These are phyloP conservation scores for Thermophis baileyi DNA, from an alignment of 2,113 vertebrate genomes.

Conservation along the genomic window DNA sequence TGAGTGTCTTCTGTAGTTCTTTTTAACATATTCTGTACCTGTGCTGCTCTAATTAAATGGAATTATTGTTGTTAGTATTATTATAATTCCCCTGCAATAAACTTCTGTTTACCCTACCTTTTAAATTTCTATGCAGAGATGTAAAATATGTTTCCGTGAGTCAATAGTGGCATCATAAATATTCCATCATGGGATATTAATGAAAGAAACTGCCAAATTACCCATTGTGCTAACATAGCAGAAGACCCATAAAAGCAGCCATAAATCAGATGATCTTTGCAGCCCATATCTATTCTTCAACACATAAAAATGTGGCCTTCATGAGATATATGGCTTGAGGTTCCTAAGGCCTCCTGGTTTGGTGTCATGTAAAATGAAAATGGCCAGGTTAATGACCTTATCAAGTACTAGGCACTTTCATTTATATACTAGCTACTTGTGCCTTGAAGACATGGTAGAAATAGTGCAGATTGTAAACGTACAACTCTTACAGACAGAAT, in stretches of 20 bases:
- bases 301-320: constrained; percentile 53
- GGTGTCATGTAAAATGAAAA: constrained; percentile 54
- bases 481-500: constrained; percentile 46
- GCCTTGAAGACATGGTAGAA: constrained; percentile 32
- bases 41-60: constrained; percentile 4
- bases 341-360: constrained; percentile 43
- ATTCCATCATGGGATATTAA: constrained; percentile 67
- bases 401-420: constrained; percentile 39
- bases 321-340: constrained; percentile 50
- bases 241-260: constrained; percentile 53
- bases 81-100: constrained; percentile 41
- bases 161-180: constrained; percentile 63
- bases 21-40: not conserved
- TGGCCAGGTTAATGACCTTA: constrained; percentile 51
- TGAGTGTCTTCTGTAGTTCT: constrained; percentile 10
- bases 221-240: constrained; percentile 41
- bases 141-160: constrained; percentile 57
- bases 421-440: constrained; percentile 44
- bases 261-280: constrained; percentile 59
- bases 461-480: constrained; percentile 45
- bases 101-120: constrained; percentile 35
- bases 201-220: constrained; percentile 57
- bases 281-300: constrained; percentile 52
- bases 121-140: constrained; percentile 47
- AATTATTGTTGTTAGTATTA: constrained; percentile 1